Conservation (phyloP, 2,113 vertebrate genomes). For the Lasiurus cinereus region DNA sequence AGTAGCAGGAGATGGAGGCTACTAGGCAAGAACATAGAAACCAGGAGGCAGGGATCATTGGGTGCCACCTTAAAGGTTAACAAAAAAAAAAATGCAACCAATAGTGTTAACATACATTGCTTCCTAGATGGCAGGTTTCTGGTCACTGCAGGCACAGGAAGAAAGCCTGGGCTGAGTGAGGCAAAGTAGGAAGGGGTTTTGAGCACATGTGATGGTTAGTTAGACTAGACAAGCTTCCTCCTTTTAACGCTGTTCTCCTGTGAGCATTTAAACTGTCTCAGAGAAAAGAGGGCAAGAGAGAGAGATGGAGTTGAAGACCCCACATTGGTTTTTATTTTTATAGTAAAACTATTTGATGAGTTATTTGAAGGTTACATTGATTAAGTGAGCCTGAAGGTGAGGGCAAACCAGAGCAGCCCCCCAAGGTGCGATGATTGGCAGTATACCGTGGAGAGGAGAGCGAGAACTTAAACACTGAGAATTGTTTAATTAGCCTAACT, state of each 20-base stretch:
- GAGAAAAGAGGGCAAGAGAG: neutral
- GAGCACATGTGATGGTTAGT: neutral
- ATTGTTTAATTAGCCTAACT: slow-evolving; percentile 69
- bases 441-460: slow-evolving; percentile 66
- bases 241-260: neutral
- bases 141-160: neutral
- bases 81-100: neutral
- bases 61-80: neutral
- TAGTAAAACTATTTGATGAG: slow-evolving; percentile 70
- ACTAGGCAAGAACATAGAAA: neutral
- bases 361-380: slow-evolving; percentile 67
- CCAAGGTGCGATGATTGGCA: slow-evolving; percentile 78
- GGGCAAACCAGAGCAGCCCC: slow-evolving; percentile 62
- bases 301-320: slow-evolving; percentile 42
- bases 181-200: neutral
- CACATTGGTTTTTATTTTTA: slow-evolving; percentile 58
- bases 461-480: slow-evolving; percentile 78
- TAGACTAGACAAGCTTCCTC: neutral
- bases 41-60: neutral
- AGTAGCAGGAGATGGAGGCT: neutral
- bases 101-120: neutral
- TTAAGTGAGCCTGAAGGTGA: slow-evolving; percentile 72
- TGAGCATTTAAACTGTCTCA: neutral
- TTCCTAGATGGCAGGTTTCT: neutral
- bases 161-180: neutral